Percentiles rank a stretch among this genome's conserved stretches.
These are phyloP conservation scores for Porites cylindrica DNA, from an alignment of 92 coral and sea anemone genomes.

Conservation along the genomic window DNA sequence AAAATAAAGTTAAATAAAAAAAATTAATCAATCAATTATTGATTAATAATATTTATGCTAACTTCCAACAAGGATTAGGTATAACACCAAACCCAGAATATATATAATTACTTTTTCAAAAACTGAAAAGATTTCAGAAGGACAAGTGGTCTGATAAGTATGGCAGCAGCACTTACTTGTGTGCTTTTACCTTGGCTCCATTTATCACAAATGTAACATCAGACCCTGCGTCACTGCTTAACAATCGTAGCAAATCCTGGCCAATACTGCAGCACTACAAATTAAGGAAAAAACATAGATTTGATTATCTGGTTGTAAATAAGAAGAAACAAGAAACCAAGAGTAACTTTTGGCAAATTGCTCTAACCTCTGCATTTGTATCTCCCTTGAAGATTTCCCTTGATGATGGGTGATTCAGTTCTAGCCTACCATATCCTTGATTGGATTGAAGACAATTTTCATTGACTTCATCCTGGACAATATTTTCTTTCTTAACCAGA, in stretches of 20 bases:
- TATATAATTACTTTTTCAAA: no score
- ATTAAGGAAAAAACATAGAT: background rate
- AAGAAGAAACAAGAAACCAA: background rate
- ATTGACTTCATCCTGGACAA: background rate
- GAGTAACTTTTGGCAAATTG: background rate
- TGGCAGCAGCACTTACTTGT: conserved; percentile 62
- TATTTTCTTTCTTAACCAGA: background rate
- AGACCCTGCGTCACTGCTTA: conserved; percentile 47
- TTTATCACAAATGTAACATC: conserved; percentile 71
- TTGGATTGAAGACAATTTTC: background rate
- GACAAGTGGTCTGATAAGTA: no score
- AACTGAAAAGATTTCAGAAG: no score
- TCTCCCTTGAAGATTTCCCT: background rate
- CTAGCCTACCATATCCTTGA: background rate
- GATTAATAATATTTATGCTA: no score
- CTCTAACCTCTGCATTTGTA: background rate
- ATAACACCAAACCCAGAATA: no score
- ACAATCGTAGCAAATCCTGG: conserved; percentile 64
- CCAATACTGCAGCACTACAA: conserved; percentile 69
- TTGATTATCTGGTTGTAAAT: background rate
- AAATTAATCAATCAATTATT: no score
- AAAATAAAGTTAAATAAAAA: background rate
- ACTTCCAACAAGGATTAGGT: no score
- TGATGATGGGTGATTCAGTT: background rate
- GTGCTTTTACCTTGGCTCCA: conserved; percentile 67